A percentile compares a stretch with the other conserved stretches of the same genome.
These are phyloP conservation scores for Graphium colonna DNA, from an alignment of 2,888 invertebrate genomes.

Conservation along the genomic window DNA sequence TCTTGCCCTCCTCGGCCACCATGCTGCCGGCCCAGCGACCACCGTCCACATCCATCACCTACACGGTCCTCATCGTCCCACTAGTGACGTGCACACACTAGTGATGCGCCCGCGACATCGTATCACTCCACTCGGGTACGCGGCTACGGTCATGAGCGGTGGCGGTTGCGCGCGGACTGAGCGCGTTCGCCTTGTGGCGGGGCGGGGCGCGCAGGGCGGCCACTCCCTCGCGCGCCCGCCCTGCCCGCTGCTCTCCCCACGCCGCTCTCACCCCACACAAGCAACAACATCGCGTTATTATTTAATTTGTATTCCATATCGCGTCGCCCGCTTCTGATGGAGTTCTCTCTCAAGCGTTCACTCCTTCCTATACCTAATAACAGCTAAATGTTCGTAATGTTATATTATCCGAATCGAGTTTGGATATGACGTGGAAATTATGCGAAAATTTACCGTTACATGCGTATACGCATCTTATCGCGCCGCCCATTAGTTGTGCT, in stretches of 20 bases:
- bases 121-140: neutral
- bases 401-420: no score
- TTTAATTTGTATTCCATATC: conserved; percentile 44
- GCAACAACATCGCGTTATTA: conserved; percentile 58
- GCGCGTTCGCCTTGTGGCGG: conserved; percentile 43
- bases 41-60: conserved; percentile 74
- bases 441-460: conserved; percentile 11
- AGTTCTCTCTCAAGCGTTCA: conserved; percentile 27
- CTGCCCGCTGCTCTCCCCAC: conserved; percentile 64
- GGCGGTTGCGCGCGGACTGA: conserved; percentile 59
- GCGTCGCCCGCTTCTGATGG: conserved; percentile 36
- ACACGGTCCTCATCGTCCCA: conserved; percentile 31
- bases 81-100: neutral
- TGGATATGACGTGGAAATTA: conserved; percentile 25
- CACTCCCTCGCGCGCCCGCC: conserved; percentile 55
- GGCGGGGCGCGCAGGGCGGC: conserved; percentile 38
- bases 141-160: conserved; percentile 34
- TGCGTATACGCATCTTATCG: conserved; percentile 50
- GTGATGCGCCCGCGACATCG: conserved; percentile 1
- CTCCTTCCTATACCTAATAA: no score
- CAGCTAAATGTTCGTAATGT: no score
- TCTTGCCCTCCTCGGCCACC: conserved; percentile 73
- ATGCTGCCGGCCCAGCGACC: conserved; percentile 70
- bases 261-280: conserved; percentile 37
- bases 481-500: conserved; percentile 62